These are phyloP conservation scores for Nothura maculosa DNA, from an alignment of 2,797 vertebrate genomes.

Conservation along the genomic window DNA sequence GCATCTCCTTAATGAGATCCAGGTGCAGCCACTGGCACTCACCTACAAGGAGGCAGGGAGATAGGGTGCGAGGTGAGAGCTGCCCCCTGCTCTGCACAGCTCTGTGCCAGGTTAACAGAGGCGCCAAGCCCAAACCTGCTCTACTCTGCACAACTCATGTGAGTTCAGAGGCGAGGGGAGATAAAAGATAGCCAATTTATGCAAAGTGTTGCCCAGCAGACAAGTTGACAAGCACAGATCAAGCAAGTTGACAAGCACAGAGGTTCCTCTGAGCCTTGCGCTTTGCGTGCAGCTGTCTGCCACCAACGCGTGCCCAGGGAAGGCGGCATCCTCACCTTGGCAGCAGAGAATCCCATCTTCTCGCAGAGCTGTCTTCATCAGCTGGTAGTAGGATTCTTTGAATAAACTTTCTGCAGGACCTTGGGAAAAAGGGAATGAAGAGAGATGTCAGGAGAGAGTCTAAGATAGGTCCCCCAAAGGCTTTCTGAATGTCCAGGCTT, in stretches of 20 bases:
- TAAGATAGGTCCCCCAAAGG: background rate
- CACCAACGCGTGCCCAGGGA: background rate
- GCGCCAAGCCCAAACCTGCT: slow-evolving; percentile 55
- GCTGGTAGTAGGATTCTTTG: slow-evolving; percentile 96
- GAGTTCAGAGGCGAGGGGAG: background rate
- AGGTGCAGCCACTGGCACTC: slow-evolving; percentile 99
- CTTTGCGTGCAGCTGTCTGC: background rate
- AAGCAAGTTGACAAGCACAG: background rate
- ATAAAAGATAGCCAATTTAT: background rate
- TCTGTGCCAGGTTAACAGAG: background rate
- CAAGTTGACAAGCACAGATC: background rate
- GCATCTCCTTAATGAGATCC: slow-evolving; percentile 98
- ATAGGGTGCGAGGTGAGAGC: background rate
- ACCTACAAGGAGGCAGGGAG: slow-evolving; percentile 77
- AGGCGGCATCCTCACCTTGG: slow-evolving; percentile 85
- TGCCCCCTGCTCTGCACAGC: slow-evolving; percentile 24
- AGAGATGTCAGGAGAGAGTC: background rate
- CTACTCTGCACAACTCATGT: background rate
- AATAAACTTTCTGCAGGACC: slow-evolving; percentile 97
- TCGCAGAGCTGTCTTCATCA: slow-evolving; percentile 95
- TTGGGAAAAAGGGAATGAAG: slow-evolving; percentile 18
- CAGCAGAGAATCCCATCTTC: slow-evolving; percentile 95
- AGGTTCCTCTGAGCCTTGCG: background rate
- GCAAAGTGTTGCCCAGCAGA: background rate
- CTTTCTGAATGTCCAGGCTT: background rate